A percentile compares a stretch with the other conserved stretches of the same genome.
Conservation (phyloP, 2,797 vertebrate genomes). For the Hypotaenidia philippensis region DNA sequence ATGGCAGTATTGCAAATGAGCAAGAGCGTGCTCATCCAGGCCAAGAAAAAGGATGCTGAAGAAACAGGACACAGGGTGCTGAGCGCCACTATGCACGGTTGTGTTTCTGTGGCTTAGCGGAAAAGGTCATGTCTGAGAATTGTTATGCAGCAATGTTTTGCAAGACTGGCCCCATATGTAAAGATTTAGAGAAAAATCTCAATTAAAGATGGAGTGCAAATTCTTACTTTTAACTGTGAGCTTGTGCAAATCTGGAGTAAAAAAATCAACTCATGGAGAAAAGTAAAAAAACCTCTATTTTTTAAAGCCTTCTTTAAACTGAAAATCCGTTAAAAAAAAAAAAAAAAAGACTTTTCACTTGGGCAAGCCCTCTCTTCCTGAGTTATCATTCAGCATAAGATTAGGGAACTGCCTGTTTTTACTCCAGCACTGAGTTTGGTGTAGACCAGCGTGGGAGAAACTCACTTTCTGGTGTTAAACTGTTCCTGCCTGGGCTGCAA, state of each 20-base stretch:
- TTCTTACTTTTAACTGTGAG: background rate
- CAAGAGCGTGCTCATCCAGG: background rate
- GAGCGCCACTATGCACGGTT: background rate
- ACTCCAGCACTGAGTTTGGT: background rate
- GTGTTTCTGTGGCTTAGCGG: background rate
- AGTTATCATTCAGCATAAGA: background rate
- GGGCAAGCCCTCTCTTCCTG: background rate
- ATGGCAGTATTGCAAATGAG: background rate
- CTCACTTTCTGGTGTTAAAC: background rate
- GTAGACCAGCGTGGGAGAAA: background rate
- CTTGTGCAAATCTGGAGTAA: background rate
- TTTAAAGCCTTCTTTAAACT: background rate
- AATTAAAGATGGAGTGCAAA: background rate
- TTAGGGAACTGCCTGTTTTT: background rate
- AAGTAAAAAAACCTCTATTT: background rate
- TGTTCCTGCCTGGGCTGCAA: background rate
- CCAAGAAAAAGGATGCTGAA: slow-evolving; percentile 8
- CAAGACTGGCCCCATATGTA: slow-evolving; percentile 12
- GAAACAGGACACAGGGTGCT: background rate
- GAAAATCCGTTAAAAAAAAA: background rate
- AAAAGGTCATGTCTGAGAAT: slow-evolving; percentile 55
- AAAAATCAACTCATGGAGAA: background rate
- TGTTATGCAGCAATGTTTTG: slow-evolving; percentile 28
- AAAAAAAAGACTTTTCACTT: background rate
- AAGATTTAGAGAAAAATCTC: slow-evolving; percentile 14